These are phyloP conservation scores for Xiphorhynchus erythropygius DNA, from an alignment of 2,797 vertebrate genomes.

Conservation along the genomic window DNA sequence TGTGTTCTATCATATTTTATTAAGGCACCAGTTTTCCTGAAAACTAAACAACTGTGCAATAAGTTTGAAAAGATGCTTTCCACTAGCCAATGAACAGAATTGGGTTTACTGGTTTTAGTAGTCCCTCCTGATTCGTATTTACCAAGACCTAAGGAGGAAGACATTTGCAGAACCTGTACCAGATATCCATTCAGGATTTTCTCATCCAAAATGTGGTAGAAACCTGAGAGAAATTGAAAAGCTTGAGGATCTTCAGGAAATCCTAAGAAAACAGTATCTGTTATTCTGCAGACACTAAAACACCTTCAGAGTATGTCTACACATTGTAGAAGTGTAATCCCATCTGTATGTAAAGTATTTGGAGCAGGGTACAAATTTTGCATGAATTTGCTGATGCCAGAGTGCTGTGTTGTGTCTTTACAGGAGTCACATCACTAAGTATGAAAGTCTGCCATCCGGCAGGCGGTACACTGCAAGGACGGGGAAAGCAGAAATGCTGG, in stretches of 20 bases:
- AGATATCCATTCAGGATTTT: not conserved
- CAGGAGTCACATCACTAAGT: slow-evolving; percentile 85
- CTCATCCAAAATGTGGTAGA: not conserved
- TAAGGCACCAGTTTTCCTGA: not conserved
- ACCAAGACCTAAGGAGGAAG: not conserved
- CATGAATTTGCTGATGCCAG: not conserved
- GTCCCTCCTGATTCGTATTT: not conserved
- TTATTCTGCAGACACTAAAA: not conserved
- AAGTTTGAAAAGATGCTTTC: not conserved
- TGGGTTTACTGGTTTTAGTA: not conserved
- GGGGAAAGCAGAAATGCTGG: slow-evolving; percentile 75
- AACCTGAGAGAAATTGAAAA: not conserved
- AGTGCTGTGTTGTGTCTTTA: not conserved
- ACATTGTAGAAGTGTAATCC: not conserved
- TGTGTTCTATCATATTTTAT: not conserved
- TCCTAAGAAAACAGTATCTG: not conserved
- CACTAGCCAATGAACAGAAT: not conserved
- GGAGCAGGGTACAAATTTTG: not conserved
- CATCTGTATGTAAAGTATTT: not conserved
- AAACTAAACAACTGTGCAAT: not conserved
- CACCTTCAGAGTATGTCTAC: not conserved
- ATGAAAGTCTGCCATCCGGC: slow-evolving; percentile 86
- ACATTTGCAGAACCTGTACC: not conserved
- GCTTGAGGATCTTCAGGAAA: not conserved
- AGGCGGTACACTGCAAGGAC: slow-evolving; percentile 75